Conservation (phyloP, 2,888 invertebrate species). For the Thereva unica region DNA sequence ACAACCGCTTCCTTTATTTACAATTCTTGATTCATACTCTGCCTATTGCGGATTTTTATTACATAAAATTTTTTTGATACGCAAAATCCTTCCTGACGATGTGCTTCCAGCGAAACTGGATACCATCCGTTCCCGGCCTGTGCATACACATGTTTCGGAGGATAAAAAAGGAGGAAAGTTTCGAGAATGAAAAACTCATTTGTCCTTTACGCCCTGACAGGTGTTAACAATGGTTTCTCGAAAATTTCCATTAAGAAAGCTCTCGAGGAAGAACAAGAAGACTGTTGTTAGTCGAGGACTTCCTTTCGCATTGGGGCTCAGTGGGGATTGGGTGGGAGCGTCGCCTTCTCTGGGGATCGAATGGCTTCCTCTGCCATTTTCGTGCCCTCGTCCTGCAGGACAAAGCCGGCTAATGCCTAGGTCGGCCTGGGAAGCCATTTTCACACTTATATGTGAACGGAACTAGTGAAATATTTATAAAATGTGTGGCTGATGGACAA, state of each 20-base stretch:
- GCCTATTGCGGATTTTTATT: too few relatives aligned
- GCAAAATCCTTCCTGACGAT: too few relatives aligned
- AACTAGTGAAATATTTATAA: slow-evolving; percentile 32
- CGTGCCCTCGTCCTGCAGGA: neutral
- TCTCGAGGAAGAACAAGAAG: neutral
- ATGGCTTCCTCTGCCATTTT: neutral
- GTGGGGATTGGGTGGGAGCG: too few relatives aligned
- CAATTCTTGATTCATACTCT: too few relatives aligned
- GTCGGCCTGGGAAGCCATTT: slow-evolving; percentile 17
- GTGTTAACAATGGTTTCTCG: slow-evolving; percentile 31
- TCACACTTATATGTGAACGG: slow-evolving; percentile 7
- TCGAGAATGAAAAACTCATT: slow-evolving; percentile 23
- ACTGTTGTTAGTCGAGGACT: neutral
- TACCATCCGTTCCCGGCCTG: neutral
- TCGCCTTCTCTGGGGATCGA: neutral
- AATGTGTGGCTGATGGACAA: slow-evolving; percentile 32
- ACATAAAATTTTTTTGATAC: too few relatives aligned
- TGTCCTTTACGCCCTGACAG: slow-evolving; percentile 29
- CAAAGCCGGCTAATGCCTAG: slow-evolving; percentile 20
- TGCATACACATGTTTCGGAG: neutral
- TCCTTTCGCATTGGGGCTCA: too few relatives aligned
- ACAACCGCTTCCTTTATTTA: too few relatives aligned
- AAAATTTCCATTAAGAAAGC: slow-evolving; percentile 31
- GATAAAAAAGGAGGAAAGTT: slow-evolving; percentile 18
- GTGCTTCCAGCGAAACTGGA: neutral